phyloP scores from a whole-genome alignment of 2,888 invertebrate species.

The Helicoverpa assulta region DNA sequence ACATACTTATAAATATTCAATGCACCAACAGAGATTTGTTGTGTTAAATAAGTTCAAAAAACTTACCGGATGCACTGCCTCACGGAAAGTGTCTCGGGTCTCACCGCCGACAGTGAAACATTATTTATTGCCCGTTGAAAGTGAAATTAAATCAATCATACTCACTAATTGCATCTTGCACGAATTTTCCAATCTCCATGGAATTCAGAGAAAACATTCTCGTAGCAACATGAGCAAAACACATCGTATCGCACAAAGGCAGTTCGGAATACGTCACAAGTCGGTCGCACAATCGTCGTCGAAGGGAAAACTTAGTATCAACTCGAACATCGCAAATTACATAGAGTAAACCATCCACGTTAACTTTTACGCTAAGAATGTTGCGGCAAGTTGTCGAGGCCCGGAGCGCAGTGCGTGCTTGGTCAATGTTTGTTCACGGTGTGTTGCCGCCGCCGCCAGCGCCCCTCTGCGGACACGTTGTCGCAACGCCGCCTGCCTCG shows the following conservation, averaged over 20 bases:
- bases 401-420: slow-evolving; percentile 83
- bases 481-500: slow-evolving; percentile 65
- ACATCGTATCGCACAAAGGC: slow-evolving; percentile 77
- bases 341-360: slow-evolving; percentile 89
- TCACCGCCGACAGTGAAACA: slow-evolving; percentile 22
- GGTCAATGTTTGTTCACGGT: slow-evolving; percentile 87
- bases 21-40: slow-evolving; percentile 29
- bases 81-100: slow-evolving; percentile 44
- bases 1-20: slow-evolving; percentile 10
- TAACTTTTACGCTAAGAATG: slow-evolving; percentile 90
- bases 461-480: slow-evolving; percentile 76
- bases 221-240: slow-evolving; percentile 74
- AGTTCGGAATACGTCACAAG: slow-evolving; percentile 75
- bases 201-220: slow-evolving; percentile 71
- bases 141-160: slow-evolving; percentile 69
- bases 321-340: slow-evolving; percentile 88
- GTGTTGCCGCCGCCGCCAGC: slow-evolving; percentile 75
- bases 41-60: slow-evolving; percentile 38
- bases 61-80: slow-evolving; percentile 50
- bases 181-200: slow-evolving; percentile 76
- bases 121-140: slow-evolving; percentile 59
- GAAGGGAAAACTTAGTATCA: slow-evolving; percentile 78
- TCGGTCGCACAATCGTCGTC: slow-evolving; percentile 82
- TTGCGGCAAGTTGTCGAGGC: slow-evolving; percentile 86
- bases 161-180: slow-evolving; percentile 83